Conservation (phyloP, 1,140 invertebrate species). For the Arion vulgaris region DNA sequence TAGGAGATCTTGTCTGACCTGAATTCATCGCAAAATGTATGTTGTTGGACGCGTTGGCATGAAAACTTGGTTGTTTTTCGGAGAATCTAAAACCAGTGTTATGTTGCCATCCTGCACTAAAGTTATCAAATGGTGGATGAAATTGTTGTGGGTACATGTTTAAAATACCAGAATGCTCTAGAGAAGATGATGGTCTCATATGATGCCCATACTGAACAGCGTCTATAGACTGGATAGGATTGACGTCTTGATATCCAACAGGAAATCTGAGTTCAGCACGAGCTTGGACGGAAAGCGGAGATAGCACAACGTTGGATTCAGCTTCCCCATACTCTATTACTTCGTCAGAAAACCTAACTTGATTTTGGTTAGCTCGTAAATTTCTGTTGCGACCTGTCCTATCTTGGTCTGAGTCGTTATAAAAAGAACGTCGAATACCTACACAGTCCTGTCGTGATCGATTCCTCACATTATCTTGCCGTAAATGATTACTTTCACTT, state of each 20-base stretch:
- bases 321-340: background rate
- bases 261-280: background rate
- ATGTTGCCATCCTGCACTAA: background rate
- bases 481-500: too few species aligned
- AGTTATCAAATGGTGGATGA: background rate
- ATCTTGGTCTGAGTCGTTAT: background rate
- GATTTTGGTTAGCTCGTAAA: background rate
- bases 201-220: background rate
- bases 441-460: too few species aligned
- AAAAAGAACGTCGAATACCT: too few species aligned
- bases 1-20: background rate
- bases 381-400: background rate
- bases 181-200: background rate
- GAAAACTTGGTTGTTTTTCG: background rate
- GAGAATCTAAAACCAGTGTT: too few species aligned
- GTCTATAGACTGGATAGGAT: background rate
- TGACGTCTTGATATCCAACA: background rate
- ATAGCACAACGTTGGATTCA: background rate
- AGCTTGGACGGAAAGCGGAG: background rate
- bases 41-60: background rate
- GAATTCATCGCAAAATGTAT: background rate
- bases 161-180: background rate
- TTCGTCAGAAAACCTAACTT: background rate
- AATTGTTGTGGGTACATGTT: background rate
- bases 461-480: too few species aligned